phyloP scores from a whole-genome alignment of 2,797 vertebrate species.

The Rhyacichthys aspro region DNA sequence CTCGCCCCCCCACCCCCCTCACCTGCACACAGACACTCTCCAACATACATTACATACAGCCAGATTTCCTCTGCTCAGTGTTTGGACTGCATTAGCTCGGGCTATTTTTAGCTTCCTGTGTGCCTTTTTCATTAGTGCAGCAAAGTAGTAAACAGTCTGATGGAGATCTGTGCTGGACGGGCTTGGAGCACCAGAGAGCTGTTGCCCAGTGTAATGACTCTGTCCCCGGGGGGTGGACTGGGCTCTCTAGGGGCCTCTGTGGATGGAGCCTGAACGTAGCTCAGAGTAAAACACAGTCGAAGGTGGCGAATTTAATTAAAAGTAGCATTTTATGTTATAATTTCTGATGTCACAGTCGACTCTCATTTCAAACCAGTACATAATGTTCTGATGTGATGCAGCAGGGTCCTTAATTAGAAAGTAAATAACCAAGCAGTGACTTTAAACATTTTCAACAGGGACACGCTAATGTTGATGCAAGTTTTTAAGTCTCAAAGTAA shows the following conservation, averaged over 20 bases:
- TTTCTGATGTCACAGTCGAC: neutral
- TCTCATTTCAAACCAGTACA: neutral
- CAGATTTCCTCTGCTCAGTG: slow-evolving; percentile 45
- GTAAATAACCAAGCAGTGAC: no score
- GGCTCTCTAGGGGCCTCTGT: slow-evolving; percentile 26
- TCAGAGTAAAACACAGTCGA: slow-evolving; percentile 25
- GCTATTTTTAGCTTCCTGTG: slow-evolving; percentile 65
- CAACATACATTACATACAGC: slow-evolving; percentile 43
- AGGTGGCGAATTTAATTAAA: slow-evolving; percentile 8
- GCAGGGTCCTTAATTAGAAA: no score
- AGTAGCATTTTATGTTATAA: neutral
- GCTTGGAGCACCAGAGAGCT: slow-evolving; percentile 36
- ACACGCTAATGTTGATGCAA: no score
- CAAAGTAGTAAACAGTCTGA: slow-evolving; percentile 56
- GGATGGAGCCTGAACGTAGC: slow-evolving; percentile 25
- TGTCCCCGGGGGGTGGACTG: slow-evolving; percentile 36
- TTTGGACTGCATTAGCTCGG: slow-evolving; percentile 36
- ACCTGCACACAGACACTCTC: slow-evolving; percentile 47
- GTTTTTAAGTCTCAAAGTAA: no score
- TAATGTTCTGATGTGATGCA: neutral
- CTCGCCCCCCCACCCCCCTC: slow-evolving; percentile 41
- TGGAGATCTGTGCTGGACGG: slow-evolving; percentile 51
- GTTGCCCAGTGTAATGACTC: slow-evolving; percentile 46
- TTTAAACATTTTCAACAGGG: no score
- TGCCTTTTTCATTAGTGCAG: slow-evolving; percentile 54